Evolutionary conservation across 1,140 invertebrate genomes (phyloP), one percentile per base, ranked within the genome.

Genomic region (Trachymyrmex cornetzi): DNA sequence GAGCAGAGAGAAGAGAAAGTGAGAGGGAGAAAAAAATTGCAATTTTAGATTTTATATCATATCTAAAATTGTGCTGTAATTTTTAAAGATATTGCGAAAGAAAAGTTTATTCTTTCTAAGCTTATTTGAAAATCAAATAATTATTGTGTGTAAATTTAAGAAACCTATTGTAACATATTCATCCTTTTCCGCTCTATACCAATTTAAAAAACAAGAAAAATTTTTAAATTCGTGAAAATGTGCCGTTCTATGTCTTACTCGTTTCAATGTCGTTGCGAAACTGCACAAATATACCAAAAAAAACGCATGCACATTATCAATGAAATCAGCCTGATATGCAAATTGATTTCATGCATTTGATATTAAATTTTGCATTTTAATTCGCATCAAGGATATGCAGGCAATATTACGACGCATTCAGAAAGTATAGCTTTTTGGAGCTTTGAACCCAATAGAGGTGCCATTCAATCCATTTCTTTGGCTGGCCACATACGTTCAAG

Each of bases 381-480:
- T 79, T 34, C 27, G n/a, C 5, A 14, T 67, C 38, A 69, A 6
- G 55, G 63, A 44, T 55, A 57, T 44, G 64, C 48, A 27, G 12
- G 30, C 64, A n/a, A 57, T 38, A 24, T 55, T 69, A n/a, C 1
- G 63, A 69, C 55, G 53, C 44, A 67, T 38, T 80, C 7, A 44
- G 19, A 14, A n/a, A 50, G n/a, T 16, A 24, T 50, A 57, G 3
- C 14, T 53, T 22, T 66, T 34, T 53, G 16, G n/a, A n/a, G 30
- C n/a, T 80, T 53, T 80, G 38, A 80, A 69, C 27, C n/a, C 44
- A 38, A 69, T 69, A 81, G 14, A 81, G 11, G 7, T 81, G n/a
- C 14, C 19, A 30, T 14, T 79, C 4, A 27, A 79, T 53, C 27
- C 12, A 3, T 44, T 44, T 44, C 38, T 44, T 44, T 9, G 38